phyloP scores from a whole-genome alignment of 2,113 vertebrate species.

The Gasterosteus aculeatus region DNA sequence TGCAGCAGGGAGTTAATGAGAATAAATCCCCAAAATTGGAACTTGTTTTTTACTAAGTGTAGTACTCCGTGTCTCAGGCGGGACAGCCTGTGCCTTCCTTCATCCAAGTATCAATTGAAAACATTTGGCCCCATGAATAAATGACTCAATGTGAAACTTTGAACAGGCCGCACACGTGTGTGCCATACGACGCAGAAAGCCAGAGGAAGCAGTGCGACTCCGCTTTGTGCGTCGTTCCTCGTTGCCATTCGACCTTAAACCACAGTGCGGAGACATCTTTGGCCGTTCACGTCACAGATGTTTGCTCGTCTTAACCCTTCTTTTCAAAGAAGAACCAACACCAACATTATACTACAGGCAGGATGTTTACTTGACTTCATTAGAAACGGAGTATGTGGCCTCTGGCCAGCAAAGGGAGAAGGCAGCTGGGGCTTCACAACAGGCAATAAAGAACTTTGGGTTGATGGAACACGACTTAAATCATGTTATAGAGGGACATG shows the following conservation, averaged over 20 bases:
- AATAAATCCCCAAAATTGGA: constrained; percentile 21
- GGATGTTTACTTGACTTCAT: constrained; percentile 57
- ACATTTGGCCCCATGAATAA: constrained; percentile 51
- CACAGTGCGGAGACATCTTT: neutral
- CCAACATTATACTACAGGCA: constrained; percentile 27
- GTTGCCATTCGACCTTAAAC: constrained; percentile 8
- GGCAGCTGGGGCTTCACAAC: constrained; percentile 44
- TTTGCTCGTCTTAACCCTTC: constrained; percentile 13
- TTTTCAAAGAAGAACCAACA: constrained; percentile 13
- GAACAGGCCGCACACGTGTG: constrained; percentile 61
- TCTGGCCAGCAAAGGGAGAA: constrained; percentile 26
- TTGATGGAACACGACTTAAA: constrained; percentile 1
- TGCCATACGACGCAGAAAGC: constrained; percentile 46
- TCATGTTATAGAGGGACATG: constrained; percentile 12
- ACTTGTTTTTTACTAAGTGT: constrained; percentile 32
- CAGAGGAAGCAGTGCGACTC: constrained; percentile 25
- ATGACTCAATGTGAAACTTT: constrained; percentile 36
- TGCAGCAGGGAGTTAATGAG: constrained; percentile 24
- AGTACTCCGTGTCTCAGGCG: constrained; percentile 33
- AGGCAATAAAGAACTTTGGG: constrained; percentile 20
- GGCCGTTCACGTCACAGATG: constrained; percentile 31
- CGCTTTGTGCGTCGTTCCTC: constrained; percentile 36
- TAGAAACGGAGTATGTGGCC: constrained; percentile 39
- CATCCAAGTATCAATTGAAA: constrained; percentile 62
- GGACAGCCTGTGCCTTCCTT: constrained; percentile 48